A percentile compares a stretch with the other conserved stretches of the same genome.
phyloP scores from a whole-genome alignment of 2,888 invertebrate genomes.

The Bruchidius siliquastri region DNA sequence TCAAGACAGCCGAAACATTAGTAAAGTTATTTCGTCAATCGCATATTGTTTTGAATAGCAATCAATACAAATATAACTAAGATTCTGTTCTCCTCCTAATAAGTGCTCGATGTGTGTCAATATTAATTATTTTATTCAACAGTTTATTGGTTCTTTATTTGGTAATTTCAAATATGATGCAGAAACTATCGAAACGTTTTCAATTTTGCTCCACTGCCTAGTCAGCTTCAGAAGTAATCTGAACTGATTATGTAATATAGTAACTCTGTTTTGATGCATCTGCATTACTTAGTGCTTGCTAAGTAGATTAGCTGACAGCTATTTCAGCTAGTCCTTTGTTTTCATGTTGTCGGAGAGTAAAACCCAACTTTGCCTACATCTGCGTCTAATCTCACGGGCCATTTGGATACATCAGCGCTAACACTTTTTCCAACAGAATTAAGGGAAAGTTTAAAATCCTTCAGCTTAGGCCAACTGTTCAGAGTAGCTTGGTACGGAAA shows the following conservation, averaged over 20 bases:
- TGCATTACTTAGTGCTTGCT: neutral
- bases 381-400: neutral
- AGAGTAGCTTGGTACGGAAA: neutral
- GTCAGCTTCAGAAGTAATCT: too few relatives aligned
- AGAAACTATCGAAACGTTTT: too few relatives aligned
- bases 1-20: too few relatives aligned
- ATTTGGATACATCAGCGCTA: neutral
- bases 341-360: neutral
- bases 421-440: neutral
- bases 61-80: too few relatives aligned
- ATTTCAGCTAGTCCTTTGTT: neutral
- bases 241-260: conserved; percentile 5
- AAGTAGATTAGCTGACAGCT: neutral
- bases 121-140: too few relatives aligned
- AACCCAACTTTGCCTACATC: neutral
- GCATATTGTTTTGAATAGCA: too few relatives aligned
- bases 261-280: neutral
- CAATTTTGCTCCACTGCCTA: too few relatives aligned
- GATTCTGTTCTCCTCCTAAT: too few relatives aligned
- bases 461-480: neutral
- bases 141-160: too few relatives aligned
- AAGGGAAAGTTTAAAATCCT: neutral
- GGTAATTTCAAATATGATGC: too few relatives aligned
- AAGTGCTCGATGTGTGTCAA: too few relatives aligned
- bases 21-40: too few relatives aligned